These are phyloP conservation scores for Ctenopoma kingsleyae DNA, from an alignment of 2,797 vertebrate species.

Conservation along the genomic window DNA sequence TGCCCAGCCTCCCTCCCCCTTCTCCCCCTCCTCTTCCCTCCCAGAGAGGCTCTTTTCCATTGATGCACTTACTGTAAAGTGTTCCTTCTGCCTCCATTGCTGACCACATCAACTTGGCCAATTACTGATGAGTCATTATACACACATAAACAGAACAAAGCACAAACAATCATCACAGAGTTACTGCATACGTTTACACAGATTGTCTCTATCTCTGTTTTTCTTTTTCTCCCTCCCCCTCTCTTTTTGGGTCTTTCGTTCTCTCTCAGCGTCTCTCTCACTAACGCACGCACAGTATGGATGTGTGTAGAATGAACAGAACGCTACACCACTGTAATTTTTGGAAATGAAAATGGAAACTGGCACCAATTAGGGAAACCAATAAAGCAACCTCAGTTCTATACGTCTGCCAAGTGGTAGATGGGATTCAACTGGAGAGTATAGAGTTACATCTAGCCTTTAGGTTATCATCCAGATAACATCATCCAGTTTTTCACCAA, in stretches of 20 bases:
- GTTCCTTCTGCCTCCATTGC: slow-evolving; percentile 69
- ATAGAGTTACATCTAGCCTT: slow-evolving; percentile 70
- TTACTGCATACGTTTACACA: slow-evolving; percentile 66
- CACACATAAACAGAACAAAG: slow-evolving; percentile 82
- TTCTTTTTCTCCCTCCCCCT: slow-evolving; percentile 15
- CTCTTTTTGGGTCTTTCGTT: slow-evolving; percentile 1
- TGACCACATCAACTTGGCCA: slow-evolving; percentile 82
- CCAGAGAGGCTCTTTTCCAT: slow-evolving; percentile 76
- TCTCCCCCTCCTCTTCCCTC: slow-evolving; percentile 27
- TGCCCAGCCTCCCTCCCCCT: slow-evolving; percentile 10
- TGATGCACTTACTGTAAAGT: slow-evolving; percentile 81
- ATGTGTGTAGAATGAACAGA: slow-evolving; percentile 56
- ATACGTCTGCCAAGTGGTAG: slow-evolving; percentile 75
- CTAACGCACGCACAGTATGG: slow-evolving; percentile 14
- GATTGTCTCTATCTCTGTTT: slow-evolving; percentile 45
- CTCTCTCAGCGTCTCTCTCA: slow-evolving; percentile 17
- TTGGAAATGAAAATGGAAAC: slow-evolving; percentile 86
- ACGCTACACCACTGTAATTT: slow-evolving; percentile 73
- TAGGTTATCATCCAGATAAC: slow-evolving; percentile 78
- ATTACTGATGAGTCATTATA: slow-evolving; percentile 82
- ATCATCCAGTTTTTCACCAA: slow-evolving; percentile 52
- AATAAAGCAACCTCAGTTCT: slow-evolving; percentile 81
- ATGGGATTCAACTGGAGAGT: slow-evolving; percentile 63
- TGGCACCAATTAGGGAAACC: slow-evolving; percentile 85
- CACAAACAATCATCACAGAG: slow-evolving; percentile 76